Evolutionary conservation across 2,888 invertebrate species (phyloP), one percentile per base, ranked within the genome.

Genomic region (Brassicogethes aeneus): DNA sequence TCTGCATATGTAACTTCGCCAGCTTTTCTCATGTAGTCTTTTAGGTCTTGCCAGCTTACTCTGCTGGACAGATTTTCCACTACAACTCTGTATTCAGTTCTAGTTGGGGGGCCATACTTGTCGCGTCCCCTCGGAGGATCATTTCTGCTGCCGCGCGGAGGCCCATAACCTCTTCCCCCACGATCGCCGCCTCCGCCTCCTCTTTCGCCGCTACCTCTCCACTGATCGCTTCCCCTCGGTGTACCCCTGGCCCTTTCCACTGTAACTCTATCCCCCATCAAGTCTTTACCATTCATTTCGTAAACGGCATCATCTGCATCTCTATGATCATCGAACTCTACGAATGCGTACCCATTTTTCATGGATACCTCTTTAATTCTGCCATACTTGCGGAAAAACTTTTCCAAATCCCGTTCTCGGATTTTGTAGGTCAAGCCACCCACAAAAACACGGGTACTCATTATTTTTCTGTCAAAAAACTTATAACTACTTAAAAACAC

Each of bases 11-110:
- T 94, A 5, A 96, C 95, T 74, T 96, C 96, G 49, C 95, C 95
- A 55, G 92, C 92, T 70, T 92, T 90, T 59, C 95, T 83, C 93
- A 96, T 94, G 71, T 90, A 91, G 75, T 96, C 96, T 76, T 96
- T 96, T 70, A 96, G 76, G 72, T 95, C 96, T 94, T 97, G 97
- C 97, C 97, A 99, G 75, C 95, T 95, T 64, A 96, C 94, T 61
- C 96, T 84, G 66, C 94, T 95, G 51, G 95, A 96, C 52, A 99
- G 77, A 74, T 99, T 99, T 72, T 97, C 96, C 57, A 99, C 94
- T 67, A 93, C 85, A 51, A 97, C 79, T 55, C 96, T 84, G 70
- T 95, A 90, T 73, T 97, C 95, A 56, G 97, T 97, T 61, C 97
- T 82, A 55, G 92, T 90, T 40, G 97, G 97, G 56, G 96, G 95